These are phyloP conservation scores for Heliconius himera DNA, from an alignment of 1,140 invertebrate genomes.

Conservation along the genomic window DNA sequence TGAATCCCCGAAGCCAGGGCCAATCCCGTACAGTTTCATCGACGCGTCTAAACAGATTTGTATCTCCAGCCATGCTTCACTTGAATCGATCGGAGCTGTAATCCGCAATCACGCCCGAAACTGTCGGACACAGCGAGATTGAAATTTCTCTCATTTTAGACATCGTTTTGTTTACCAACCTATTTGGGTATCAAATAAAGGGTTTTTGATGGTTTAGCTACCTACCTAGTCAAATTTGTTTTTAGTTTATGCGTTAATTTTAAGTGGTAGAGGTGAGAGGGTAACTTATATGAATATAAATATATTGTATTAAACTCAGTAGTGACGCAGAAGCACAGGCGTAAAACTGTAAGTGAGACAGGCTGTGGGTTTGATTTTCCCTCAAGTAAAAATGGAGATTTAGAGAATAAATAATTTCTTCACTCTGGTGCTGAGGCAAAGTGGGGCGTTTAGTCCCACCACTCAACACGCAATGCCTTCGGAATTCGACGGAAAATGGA, in stretches of 20 bases:
- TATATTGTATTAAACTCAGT: neutral
- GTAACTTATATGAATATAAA: neutral
- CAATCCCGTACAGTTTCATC: neutral
- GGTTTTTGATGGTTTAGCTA: conserved; percentile 11
- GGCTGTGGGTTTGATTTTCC: too few species aligned
- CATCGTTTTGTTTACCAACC: conserved; percentile 9
- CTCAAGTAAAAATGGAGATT: too few species aligned
- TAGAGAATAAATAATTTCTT: too few species aligned
- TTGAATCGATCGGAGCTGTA: conserved; percentile 9
- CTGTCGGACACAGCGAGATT: conserved; percentile 22
- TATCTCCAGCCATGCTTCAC: conserved; percentile 2
- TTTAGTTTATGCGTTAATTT: neutral
- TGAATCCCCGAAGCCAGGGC: neutral
- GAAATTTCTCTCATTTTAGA: conserved; percentile 28
- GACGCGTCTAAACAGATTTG: conserved; percentile 5
- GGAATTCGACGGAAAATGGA: too few species aligned
- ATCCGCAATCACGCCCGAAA: conserved; percentile 22
- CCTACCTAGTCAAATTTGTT: neutral
- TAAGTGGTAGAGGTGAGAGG: neutral
- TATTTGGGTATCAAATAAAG: conserved; percentile 26
- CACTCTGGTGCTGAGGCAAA: too few species aligned
- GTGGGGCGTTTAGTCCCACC: too few species aligned
- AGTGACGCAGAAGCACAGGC: too few species aligned
- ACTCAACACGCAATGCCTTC: too few species aligned
- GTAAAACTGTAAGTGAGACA: too few species aligned